Conservation (phyloP, 2,797 vertebrate species). For the Apogon hyalosoma region DNA sequence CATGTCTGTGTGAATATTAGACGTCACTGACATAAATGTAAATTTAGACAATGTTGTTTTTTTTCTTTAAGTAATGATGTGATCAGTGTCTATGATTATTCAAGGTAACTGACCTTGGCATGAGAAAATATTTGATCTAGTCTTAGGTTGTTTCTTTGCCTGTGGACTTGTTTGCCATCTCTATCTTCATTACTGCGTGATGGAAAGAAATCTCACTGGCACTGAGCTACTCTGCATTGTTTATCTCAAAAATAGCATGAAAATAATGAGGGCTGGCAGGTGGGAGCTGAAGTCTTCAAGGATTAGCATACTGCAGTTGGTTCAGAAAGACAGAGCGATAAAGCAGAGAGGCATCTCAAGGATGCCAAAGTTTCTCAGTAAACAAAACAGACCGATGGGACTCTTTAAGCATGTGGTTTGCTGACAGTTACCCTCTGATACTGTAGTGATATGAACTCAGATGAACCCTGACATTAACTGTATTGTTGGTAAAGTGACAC, state of each 20-base stretch:
- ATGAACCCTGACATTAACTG: conserved; percentile 21
- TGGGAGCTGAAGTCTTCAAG: conserved; percentile 70
- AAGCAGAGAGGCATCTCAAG: conserved; percentile 61
- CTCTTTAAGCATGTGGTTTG: conserved; percentile 26
- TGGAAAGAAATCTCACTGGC: conserved; percentile 50
- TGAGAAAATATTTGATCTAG: conserved; percentile 31
- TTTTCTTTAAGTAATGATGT: not conserved
- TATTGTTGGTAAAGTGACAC: not conserved
- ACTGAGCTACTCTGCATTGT: conserved; percentile 63
- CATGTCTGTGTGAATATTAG: not conserved
- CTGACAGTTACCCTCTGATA: conserved; percentile 61
- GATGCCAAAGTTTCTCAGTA: conserved; percentile 64
- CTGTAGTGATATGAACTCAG: conserved; percentile 11
- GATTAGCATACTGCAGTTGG: conserved; percentile 71
- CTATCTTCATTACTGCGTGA: conserved; percentile 58
- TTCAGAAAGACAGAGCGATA: conserved; percentile 61
- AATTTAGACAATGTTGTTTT: not conserved
- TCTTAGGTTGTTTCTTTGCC: conserved; percentile 22
- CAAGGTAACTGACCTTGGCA: conserved; percentile 11
- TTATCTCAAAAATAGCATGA: conserved; percentile 77
- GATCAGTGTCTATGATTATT: not conserved
- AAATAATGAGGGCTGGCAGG: conserved; percentile 82
- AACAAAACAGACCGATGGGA: conserved; percentile 63
- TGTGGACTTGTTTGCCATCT: conserved; percentile 38
- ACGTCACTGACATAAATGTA: not conserved